Percentiles rank a stretch among this genome's conserved stretches.
These are phyloP conservation scores for Clamator glandarius DNA, from an alignment of 2,797 vertebrate species.

Conservation along the genomic window DNA sequence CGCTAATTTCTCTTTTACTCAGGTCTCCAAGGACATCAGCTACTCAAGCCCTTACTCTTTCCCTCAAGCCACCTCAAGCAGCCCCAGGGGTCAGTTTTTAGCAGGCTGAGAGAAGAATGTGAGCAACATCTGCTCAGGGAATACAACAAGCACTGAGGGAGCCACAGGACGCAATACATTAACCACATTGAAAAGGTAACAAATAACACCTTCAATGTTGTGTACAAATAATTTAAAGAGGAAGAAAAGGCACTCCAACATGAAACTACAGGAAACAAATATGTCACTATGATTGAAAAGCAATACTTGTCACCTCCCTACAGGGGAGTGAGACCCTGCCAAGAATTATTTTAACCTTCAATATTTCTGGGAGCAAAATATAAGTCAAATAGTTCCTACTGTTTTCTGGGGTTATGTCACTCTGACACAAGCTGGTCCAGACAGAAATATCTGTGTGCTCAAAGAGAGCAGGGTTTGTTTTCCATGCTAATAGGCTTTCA, in stretches of 20 bases:
- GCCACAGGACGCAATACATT: not conserved
- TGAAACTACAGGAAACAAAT: not conserved
- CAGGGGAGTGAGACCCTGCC: constrained; percentile 21
- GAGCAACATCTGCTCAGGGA: not conserved
- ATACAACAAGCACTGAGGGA: not conserved
- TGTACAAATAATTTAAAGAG: not conserved
- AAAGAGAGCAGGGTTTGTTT: constrained; percentile 24
- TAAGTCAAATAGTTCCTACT: not conserved
- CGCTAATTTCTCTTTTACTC: too few relatives aligned
- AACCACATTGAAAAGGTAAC: not conserved
- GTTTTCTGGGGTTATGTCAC: constrained; percentile 20
- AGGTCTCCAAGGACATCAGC: not conserved
- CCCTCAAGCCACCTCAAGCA: not conserved
- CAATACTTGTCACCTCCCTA: not conserved
- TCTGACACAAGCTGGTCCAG: constrained; percentile 24
- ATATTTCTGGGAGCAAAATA: constrained; percentile 34
- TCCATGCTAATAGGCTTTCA: constrained; percentile 4
- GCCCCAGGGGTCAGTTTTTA: not conserved
- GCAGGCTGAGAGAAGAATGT: not conserved
- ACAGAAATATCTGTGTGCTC: not conserved
- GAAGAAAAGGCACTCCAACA: not conserved
- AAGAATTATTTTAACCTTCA: constrained; percentile 64
- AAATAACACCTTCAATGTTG: not conserved
- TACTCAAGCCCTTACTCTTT: not conserved
- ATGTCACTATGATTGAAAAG: rapidly evolving